These are phyloP conservation scores for Rhombomys opimus DNA, from an alignment of 2,113 vertebrate species.

Conservation along the genomic window DNA sequence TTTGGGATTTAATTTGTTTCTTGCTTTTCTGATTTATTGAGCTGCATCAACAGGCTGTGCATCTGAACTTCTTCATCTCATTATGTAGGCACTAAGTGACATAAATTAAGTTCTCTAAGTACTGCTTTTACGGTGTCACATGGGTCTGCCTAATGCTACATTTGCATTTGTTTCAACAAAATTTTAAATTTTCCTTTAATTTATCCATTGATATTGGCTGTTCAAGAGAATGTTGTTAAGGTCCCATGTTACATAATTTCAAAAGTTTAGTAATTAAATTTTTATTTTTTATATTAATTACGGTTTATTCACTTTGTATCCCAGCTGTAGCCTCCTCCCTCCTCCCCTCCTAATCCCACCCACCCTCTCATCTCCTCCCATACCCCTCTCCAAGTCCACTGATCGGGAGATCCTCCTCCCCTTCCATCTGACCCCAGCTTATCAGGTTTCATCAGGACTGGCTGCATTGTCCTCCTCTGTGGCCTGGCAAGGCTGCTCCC, in stretches of 20 bases:
- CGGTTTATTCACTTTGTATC: too few relatives aligned
- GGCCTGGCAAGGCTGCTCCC: too few relatives aligned
- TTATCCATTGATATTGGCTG: background rate
- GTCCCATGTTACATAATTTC: background rate
- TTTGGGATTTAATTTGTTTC: constrained; percentile 3
- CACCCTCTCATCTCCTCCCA: too few relatives aligned
- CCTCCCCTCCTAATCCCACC: too few relatives aligned
- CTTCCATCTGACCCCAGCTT: too few relatives aligned
- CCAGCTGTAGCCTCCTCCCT: too few relatives aligned
- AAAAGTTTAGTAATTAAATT: background rate
- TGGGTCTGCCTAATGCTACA: background rate
- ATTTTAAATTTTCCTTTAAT: background rate
- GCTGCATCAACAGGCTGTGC: background rate
- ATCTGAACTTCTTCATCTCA: background rate
- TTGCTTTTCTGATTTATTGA: background rate
- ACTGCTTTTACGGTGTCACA: background rate
- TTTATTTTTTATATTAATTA: too few relatives aligned
- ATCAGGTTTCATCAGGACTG: too few relatives aligned
- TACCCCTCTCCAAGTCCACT: too few relatives aligned
- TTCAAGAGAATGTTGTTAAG: background rate
- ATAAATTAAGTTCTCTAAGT: background rate
- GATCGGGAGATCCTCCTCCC: too few relatives aligned
- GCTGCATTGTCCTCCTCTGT: too few relatives aligned
- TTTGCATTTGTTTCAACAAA: background rate
- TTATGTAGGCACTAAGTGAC: background rate